Conservation (phyloP, 2,113 vertebrate species). For the Limnothrissa miodon region DNA sequence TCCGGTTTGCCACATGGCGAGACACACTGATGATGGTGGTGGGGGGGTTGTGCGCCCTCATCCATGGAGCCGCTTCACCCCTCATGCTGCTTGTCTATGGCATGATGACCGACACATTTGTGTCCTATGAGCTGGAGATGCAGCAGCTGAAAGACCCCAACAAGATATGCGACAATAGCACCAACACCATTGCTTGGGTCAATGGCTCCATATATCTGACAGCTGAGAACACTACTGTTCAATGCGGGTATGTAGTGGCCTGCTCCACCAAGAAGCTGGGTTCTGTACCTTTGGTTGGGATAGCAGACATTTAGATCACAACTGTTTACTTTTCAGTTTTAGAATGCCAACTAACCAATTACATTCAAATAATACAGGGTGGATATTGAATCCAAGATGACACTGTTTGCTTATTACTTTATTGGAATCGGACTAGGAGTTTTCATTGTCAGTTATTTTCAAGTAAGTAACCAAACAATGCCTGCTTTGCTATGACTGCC, state of each 20-base stretch:
- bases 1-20: conserved; percentile 66
- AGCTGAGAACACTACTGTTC: conserved; percentile 54
- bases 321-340: background rate
- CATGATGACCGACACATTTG: conserved; percentile 73
- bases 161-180: conserved; percentile 65
- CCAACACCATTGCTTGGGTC: conserved; percentile 64
- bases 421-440: conserved; percentile 67
- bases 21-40: conserved; percentile 69
- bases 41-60: conserved; percentile 67
- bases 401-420: conserved; percentile 74
- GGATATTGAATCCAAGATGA: conserved; percentile 71
- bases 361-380: conserved; percentile 54
- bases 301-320: background rate
- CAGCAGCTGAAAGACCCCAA: conserved; percentile 63
- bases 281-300: background rate
- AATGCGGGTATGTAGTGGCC: conserved; percentile 68
- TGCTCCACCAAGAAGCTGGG: background rate
- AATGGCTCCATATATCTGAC: conserved; percentile 63
- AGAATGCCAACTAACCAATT: background rate
- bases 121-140: conserved; percentile 65
- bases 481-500: background rate
- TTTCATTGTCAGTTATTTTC: conserved; percentile 70
- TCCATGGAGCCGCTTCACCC: conserved; percentile 67
- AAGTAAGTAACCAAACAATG: conserved; percentile 55
- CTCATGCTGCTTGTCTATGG: conserved; percentile 73